Evolutionary conservation across 2,888 invertebrate genomes (phyloP).

Genomic region (Ischnus inquisitorius): DNA sequence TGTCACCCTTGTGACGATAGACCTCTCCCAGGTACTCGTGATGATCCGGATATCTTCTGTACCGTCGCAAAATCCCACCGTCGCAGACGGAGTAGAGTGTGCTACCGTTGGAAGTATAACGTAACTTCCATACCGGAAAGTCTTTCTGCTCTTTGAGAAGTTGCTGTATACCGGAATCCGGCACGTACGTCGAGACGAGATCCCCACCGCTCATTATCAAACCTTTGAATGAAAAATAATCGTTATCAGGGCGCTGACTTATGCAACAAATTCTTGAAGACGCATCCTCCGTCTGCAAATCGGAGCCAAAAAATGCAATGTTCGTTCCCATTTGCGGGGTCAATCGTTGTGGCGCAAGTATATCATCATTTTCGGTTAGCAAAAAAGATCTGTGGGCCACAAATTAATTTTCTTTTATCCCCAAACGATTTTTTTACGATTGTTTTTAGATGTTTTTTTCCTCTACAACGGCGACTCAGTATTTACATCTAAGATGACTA

Average conservation of each 20-base stretch:
- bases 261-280: too few relatives aligned
- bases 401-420: too few relatives aligned
- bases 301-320: too few relatives aligned
- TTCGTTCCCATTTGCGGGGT: not conserved
- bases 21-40: constrained; percentile 86
- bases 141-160: constrained; percentile 83
- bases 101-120: constrained; percentile 85
- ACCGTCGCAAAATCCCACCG: constrained; percentile 84
- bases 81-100: constrained; percentile 85
- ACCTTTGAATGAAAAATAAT: constrained; percentile 77
- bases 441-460: not conserved
- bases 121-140: constrained; percentile 85
- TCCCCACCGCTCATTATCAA: constrained; percentile 85
- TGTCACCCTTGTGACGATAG: constrained; percentile 85
- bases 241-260: not conserved
- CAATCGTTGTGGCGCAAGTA: not conserved
- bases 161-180: constrained; percentile 85
- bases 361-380: too few relatives aligned
- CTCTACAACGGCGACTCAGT: not conserved
- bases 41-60: constrained; percentile 85
- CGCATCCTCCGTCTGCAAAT: too few relatives aligned
- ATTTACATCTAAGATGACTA: not conserved
- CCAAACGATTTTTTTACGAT: not conserved
- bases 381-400: too few relatives aligned
- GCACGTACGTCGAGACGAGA: constrained; percentile 84